Base-by-base conservation (phyloP, 2,113 vertebrate species). In the Oncorhynchus tshawytscha region DNA sequence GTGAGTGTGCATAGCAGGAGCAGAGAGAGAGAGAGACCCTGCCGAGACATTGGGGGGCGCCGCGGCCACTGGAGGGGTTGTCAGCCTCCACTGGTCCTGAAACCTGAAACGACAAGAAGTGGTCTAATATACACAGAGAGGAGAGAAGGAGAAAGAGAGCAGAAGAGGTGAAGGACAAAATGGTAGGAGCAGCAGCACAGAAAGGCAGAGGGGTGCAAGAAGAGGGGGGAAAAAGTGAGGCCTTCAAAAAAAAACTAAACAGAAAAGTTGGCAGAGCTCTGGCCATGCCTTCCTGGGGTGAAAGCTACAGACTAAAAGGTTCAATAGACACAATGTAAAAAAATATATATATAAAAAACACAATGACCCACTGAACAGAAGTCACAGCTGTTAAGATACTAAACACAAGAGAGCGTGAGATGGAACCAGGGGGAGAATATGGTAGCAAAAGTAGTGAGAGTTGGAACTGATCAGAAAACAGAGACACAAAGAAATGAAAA, bases 71-170 rank as follows among this genome's bases (percentile, higher is more conserved):
- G 93, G 92, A 86, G 93, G 94, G 88, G 92, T 92, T 78, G 92
- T 93, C 92, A 94, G 92, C 90, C 94, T 92, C 94, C 94, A 94
- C 92, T 94, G 94, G 92, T 94, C 94, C 89, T 94, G 94, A 93
- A 94, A 94, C 94, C 94, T 94, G 94, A 91, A 94, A 94, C 93
- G 94, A 94, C 92, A 94, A 94, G 94, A 94, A 94, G 91, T 93
- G 92, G 92, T 94, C 92, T 94, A 94, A 94, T 93, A 94, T 90
- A 94, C 91, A 94, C 70, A 92, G 88, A 92, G 81, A 87, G 89
- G 9, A 45, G 9, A 45, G 39, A 45, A 45, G 85, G 77, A 75
- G 80, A 71, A 62, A 79, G 62, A 45, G 22, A 77, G 39, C 69
- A 57, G 54, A 34, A 15, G 25, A 71, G 45, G 72, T 70, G 66